These are phyloP conservation scores for Drosophila arawakana DNA, from an alignment of 1,140 invertebrate species.

Conservation along the genomic window DNA sequence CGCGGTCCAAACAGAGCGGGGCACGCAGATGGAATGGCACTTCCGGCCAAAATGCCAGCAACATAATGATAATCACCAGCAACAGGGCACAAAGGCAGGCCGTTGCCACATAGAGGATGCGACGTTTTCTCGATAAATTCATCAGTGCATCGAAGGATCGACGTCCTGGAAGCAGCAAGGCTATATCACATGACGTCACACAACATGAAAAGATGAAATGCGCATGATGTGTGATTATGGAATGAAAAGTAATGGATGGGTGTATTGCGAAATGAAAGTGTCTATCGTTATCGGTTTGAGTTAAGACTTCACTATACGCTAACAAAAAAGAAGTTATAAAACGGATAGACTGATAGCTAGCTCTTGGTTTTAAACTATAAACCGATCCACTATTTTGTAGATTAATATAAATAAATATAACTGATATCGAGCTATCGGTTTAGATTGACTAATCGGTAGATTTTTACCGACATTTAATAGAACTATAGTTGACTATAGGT, in stretches of 20 bases:
- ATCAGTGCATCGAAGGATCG: conserved; percentile 76
- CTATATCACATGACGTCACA: conserved; percentile 40
- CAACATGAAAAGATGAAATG: conserved; percentile 27
- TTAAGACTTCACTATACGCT: too few species aligned
- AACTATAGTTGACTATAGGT: too few species aligned
- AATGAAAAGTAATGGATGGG: conserved; percentile 2
- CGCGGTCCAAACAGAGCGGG: conserved; percentile 75
- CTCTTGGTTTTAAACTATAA: too few species aligned
- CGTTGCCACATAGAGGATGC: conserved; percentile 75
- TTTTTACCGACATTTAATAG: too few species aligned
- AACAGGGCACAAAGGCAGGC: conserved; percentile 78
- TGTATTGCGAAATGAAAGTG: background rate
- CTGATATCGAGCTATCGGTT: too few species aligned
- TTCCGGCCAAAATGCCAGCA: conserved; percentile 82
- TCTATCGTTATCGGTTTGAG: background rate
- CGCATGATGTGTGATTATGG: conserved; percentile 20
- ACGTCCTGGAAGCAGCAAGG: conserved; percentile 82
- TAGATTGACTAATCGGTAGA: too few species aligned
- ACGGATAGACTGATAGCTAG: too few species aligned
- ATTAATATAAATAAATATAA: too few species aligned
- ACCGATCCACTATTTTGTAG: too few species aligned
- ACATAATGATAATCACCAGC: conserved; percentile 74
- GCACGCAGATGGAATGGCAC: conserved; percentile 80
- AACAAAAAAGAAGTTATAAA: too few species aligned
- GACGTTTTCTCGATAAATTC: conserved; percentile 74